phyloP scores from a whole-genome alignment of 2,888 invertebrate species.

The Silvanus unidentatus region DNA sequence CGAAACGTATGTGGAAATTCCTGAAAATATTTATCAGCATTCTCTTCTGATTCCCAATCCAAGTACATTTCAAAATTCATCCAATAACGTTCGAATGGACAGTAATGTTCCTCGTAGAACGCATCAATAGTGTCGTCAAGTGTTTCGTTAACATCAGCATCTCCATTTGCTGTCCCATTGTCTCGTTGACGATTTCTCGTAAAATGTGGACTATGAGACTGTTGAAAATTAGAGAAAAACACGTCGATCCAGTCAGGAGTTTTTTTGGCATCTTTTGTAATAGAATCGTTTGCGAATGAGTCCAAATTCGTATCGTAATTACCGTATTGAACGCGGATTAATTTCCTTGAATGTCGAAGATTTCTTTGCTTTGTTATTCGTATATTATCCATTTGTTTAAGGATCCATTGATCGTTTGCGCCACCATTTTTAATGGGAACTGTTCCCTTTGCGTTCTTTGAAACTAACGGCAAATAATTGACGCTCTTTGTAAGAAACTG shows the following conservation, averaged over 20 bases:
- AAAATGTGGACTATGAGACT: no score
- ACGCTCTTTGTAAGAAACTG: slow-evolving; percentile 33
- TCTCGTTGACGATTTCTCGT: slow-evolving; percentile 7
- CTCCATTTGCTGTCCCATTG: slow-evolving; percentile 2
- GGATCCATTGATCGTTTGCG: slow-evolving; percentile 31
- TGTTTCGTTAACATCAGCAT: slow-evolving; percentile 1
- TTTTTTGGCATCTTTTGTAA: no score
- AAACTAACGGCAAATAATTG: slow-evolving; percentile 27
- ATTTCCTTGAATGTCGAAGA: neutral
- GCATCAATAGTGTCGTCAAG: neutral
- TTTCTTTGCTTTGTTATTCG: slow-evolving; percentile 11
- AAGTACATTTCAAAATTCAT: slow-evolving; percentile 26
- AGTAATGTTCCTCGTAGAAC: slow-evolving; percentile 27
- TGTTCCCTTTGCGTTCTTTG: slow-evolving; percentile 11
- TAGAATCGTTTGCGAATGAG: no score
- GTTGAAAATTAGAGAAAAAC: no score
- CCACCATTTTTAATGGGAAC: slow-evolving; percentile 29
- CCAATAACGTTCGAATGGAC: slow-evolving; percentile 37
- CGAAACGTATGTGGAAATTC: slow-evolving; percentile 32
- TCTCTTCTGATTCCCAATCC: slow-evolving; percentile 18
- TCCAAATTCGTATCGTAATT: no score
- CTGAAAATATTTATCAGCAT: slow-evolving; percentile 25
- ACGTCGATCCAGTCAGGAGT: neutral
- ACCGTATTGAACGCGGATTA: no score
- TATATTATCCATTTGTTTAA: slow-evolving; percentile 15